A percentile compares a stretch with the other conserved stretches of the same genome.
Evolutionary conservation across 2,797 vertebrate genomes (phyloP).

Genomic region (Acridotheres tristis): DNA sequence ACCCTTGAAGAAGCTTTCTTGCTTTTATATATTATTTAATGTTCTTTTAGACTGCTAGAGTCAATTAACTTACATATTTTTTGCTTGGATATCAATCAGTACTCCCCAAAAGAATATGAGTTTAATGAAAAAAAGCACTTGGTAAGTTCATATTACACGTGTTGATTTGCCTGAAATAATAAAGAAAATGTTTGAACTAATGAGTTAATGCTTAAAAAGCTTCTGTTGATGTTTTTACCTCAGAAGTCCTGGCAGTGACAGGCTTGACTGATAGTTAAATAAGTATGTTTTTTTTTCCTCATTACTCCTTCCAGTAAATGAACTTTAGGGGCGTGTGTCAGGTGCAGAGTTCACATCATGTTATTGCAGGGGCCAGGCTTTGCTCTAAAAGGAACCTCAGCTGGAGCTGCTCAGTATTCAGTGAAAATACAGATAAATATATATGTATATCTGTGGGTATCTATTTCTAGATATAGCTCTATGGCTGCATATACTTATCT

Average conservation of each 20-base stretch:
- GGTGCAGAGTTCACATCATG: background rate
- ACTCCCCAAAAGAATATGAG: background rate
- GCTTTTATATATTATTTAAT: background rate
- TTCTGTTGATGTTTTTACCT: background rate
- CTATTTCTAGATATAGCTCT: background rate
- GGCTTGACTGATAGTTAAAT: background rate
- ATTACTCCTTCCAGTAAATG: background rate
- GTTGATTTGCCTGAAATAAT: background rate
- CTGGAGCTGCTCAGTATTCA: background rate
- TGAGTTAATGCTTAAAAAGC: background rate
- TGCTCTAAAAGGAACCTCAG: background rate
- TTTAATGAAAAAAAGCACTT: background rate
- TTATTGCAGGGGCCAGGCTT: background rate
- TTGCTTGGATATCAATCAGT: background rate
- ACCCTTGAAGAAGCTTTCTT: background rate
- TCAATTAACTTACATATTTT: background rate
- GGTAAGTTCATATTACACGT: background rate
- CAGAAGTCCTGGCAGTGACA: background rate
- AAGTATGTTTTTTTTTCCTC: background rate
- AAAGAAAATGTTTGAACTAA: background rate
- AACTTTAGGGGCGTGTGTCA: background rate
- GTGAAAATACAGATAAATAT: background rate
- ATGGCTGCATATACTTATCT: background rate
- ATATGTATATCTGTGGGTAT: background rate
- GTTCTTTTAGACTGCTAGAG: background rate